phyloP scores from a whole-genome alignment of 2,113 vertebrate species.

The Corynorhinus townsendii region DNA sequence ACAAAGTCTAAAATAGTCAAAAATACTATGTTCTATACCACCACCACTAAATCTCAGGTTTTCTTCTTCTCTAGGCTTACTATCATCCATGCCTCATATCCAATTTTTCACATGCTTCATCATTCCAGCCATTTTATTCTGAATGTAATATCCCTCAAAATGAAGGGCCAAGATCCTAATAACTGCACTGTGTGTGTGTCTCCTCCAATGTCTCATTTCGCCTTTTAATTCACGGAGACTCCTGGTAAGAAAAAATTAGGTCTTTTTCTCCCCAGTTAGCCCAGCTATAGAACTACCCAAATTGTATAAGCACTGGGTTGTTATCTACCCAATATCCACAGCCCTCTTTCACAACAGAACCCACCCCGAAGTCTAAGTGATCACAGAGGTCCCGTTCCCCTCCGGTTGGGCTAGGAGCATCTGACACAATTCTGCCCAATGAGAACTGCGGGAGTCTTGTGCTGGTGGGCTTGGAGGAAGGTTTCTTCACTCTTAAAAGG shows the following conservation, averaged over 20 bases:
- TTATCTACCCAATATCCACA: neutral
- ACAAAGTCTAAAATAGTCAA: neutral
- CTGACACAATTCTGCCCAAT: neutral
- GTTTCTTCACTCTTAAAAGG: neutral
- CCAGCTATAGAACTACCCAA: neutral
- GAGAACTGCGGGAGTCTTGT: neutral
- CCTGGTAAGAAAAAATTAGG: neutral
- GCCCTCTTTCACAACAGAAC: neutral
- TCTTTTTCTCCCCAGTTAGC: neutral
- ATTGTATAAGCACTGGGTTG: neutral
- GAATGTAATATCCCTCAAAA: neutral
- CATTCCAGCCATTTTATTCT: neutral
- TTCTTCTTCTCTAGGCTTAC: neutral
- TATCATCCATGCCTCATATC: neutral
- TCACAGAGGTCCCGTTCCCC: rapidly evolving
- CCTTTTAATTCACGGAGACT: neutral
- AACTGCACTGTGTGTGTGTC: neutral
- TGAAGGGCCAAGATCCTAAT: neutral
- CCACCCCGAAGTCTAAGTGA: neutral
- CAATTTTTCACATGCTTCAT: neutral
- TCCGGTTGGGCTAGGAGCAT: neutral
- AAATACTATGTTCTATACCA: neutral
- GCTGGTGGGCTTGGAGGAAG: neutral
- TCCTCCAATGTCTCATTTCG: neutral
- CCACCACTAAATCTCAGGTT: neutral